Base-by-base conservation (phyloP, 2,113 vertebrate species). In the Channa argus region DNA sequence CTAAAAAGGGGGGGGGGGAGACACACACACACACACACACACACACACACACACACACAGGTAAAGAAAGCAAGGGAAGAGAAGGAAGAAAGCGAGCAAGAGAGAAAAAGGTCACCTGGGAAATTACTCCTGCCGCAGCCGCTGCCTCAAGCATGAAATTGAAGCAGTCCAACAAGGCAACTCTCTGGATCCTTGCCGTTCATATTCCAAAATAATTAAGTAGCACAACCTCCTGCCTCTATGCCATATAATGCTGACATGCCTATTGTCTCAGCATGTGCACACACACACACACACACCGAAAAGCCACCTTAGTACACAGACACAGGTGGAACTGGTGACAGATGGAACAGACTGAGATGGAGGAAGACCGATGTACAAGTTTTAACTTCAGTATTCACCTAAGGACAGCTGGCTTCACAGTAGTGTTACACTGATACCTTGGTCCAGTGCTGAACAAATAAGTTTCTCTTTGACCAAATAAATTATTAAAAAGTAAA, bases 91-190 rank as follows among this genome's bases (percentile, higher is more conserved):
- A 46, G 15, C 24, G 67, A 41, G 62, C 37, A 34, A 65, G 34
- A 47, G 61, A 24, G 74, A 77, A 75, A 43, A 71, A 49, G 67
- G 74, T 74, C 94, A 92, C 92, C 82, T 84, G 93, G 93, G 94
- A 94, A 95, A 95, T 95, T 91, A 94, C 63, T 58, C 67, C 83
- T 44, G 74, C 69, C 13, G 13, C 77, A 14, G 79, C 81, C 50
- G 65, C 88, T 34, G 89, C 86, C 86, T 94, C 89, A 92, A 93
- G 93, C 93, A 95, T 95, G 93, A 95, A 95, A 95, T 94, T 95
- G 91, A 95, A 94, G 87, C 89, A 65, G 70, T 93, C 90, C 91
- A 56, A 86, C 86, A 88, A 86, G 61, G 72, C 86, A 88, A 64
- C 87, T 89, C 87, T 84, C 70, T 78, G 90, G 74, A 91, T 89